A percentile compares a stretch with the other conserved stretches of the same genome.
phyloP scores from a whole-genome alignment of 1,140 invertebrate genomes.

The Matsumurasca onukii region DNA sequence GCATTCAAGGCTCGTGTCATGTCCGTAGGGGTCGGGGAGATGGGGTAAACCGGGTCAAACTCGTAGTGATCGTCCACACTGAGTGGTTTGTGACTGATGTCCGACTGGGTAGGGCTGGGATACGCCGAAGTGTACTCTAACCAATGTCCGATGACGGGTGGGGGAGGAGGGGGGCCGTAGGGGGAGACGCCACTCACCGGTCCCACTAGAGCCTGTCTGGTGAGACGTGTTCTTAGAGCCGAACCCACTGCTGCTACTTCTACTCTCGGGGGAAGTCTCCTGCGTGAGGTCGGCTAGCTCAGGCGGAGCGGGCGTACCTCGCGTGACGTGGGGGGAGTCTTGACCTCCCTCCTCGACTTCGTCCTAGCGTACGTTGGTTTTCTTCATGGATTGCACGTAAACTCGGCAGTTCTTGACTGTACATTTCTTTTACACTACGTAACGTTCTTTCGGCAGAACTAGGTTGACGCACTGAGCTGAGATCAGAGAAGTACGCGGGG shows the following conservation, averaged over 20 bases:
- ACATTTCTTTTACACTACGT: conserved; percentile 62
- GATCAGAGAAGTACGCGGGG: conserved; percentile 73
- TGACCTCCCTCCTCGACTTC: conserved; percentile 42
- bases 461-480: conserved; percentile 80
- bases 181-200: conserved; percentile 67
- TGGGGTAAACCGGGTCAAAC: conserved; percentile 77
- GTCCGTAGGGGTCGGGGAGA: conserved; percentile 72
- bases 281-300: conserved; percentile 57
- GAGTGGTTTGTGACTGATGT: conserved; percentile 52
- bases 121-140: conserved; percentile 39
- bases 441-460: conserved; percentile 76
- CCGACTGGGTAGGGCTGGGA: conserved; percentile 53
- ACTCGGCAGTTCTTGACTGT: conserved; percentile 72
- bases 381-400: conserved; percentile 73
- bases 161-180: conserved; percentile 67
- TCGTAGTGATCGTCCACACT: conserved; percentile 96
- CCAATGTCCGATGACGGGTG: conserved; percentile 40
- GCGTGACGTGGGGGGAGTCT: conserved; percentile 61
- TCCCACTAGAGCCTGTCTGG: conserved; percentile 68
- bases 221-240: conserved; percentile 90
- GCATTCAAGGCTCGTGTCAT: conserved; percentile 53
- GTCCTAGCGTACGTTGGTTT: conserved; percentile 44
- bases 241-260: conserved; percentile 85
- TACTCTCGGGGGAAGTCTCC: conserved; percentile 81
- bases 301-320: conserved; percentile 61